These are phyloP conservation scores for Calidris pygmaea DNA, from an alignment of 2,113 vertebrate genomes.

Conservation along the genomic window DNA sequence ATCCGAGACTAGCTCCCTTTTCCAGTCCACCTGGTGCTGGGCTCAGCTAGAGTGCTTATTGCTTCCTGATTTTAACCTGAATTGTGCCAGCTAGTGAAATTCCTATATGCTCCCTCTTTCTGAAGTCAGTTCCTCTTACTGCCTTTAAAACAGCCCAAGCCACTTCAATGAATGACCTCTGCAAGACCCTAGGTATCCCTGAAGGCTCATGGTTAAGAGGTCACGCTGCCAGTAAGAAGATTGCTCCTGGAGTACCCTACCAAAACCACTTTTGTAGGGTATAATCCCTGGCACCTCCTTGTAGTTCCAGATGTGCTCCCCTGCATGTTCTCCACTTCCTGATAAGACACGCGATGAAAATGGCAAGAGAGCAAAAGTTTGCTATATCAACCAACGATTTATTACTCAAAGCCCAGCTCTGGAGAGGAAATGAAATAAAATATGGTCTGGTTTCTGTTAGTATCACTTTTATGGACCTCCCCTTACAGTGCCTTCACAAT, in stretches of 20 bases:
- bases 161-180: not conserved
- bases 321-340: not conserved
- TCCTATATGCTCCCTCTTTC: not conserved
- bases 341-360: not conserved
- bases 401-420: not conserved
- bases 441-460: not conserved
- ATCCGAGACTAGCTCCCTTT: not conserved
- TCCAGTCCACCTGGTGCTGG: not conserved
- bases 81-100: not conserved
- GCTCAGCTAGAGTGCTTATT: not conserved
- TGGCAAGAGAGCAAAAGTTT: not conserved
- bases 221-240: not conserved
- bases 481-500: not conserved
- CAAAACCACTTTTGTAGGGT: not conserved
- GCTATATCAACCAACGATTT: not conserved
- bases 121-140: not conserved
- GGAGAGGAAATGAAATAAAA: not conserved
- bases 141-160: not conserved
- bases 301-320: not conserved
- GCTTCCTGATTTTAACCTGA: not conserved
- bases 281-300: not conserved
- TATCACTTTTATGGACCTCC: not conserved
- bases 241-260: not conserved
- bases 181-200: not conserved
- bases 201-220: not conserved